Conservation (phyloP, 2,113 vertebrate species). For the Colossoma macropomum region DNA sequence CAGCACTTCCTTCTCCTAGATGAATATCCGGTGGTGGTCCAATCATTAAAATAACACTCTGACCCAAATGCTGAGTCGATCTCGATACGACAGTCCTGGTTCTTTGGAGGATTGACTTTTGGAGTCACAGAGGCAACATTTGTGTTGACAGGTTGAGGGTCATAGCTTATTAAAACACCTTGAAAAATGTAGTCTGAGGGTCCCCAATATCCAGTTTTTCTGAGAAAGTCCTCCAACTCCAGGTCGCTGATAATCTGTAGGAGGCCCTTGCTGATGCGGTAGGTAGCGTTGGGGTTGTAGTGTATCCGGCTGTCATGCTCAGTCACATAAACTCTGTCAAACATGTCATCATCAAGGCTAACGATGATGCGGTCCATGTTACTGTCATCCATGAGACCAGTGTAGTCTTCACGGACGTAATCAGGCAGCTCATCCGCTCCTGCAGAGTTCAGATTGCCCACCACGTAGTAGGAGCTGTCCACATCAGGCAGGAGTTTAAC, state of each 20-base stretch:
- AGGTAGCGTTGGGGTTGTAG: constrained; percentile 17
- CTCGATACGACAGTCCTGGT: neutral
- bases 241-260: neutral
- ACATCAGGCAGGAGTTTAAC: neutral
- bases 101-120: neutral
- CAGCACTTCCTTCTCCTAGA: neutral
- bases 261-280: constrained; percentile 26
- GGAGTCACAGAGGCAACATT: neutral
- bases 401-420: neutral
- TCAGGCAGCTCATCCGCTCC: neutral
- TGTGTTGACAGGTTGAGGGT: neutral
- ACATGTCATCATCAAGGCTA: neutral
- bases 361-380: constrained; percentile 49
- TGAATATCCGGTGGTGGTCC: neutral
- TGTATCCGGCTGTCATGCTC: neutral
- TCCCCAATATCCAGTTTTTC: neutral
- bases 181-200: neutral
- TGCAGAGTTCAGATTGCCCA: constrained; percentile 16
- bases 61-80: neutral
- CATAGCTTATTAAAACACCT: neutral
- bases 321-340: constrained; percentile 33
- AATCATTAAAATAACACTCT: neutral
- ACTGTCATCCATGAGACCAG: neutral
- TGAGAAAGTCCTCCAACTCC: neutral
- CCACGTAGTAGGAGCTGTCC: constrained; percentile 18